phyloP scores from a whole-genome alignment of 2,888 invertebrate species.

The Lasioglossum zephyrum region DNA sequence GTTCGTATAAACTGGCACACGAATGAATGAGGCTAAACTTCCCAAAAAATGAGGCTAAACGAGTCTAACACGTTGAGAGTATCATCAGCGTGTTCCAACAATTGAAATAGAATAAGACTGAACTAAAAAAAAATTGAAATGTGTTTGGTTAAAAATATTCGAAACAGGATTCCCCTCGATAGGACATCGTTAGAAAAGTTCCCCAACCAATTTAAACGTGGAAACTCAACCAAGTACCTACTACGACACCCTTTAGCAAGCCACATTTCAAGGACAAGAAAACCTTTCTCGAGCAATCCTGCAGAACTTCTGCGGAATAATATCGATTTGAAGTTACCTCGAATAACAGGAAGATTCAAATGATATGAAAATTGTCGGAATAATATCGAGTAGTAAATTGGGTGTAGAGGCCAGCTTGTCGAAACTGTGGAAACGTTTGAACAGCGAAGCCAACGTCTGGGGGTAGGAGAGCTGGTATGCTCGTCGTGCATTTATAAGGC shows the following conservation, averaged over 20 bases:
- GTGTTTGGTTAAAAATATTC: not conserved
- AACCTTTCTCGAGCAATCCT: not conserved
- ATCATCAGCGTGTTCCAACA: too few species aligned
- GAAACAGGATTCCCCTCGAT: too few species aligned
- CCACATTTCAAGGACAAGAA: not conserved
- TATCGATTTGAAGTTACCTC: not conserved
- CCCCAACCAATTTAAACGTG: not conserved
- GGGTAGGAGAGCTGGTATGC: not conserved
- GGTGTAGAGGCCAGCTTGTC: not conserved
- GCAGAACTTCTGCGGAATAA: not conserved
- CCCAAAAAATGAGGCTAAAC: too few species aligned
- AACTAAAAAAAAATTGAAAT: too few species aligned
- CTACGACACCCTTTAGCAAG: not conserved
- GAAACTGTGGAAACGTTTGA: not conserved
- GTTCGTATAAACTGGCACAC: not conserved
- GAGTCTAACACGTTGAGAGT: too few species aligned
- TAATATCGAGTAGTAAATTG: not conserved
- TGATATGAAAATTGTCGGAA: not conserved
- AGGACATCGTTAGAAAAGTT: too few species aligned
- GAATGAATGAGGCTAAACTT: too few species aligned
- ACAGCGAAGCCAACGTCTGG: not conserved
- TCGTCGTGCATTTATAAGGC: conserved; percentile 7
- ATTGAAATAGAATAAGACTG: too few species aligned
- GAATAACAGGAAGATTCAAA: not conserved
- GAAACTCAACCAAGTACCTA: too few species aligned